Base-by-base conservation (phyloP, 1,140 invertebrate species). In the Protaetia brevitarsis region DNA sequence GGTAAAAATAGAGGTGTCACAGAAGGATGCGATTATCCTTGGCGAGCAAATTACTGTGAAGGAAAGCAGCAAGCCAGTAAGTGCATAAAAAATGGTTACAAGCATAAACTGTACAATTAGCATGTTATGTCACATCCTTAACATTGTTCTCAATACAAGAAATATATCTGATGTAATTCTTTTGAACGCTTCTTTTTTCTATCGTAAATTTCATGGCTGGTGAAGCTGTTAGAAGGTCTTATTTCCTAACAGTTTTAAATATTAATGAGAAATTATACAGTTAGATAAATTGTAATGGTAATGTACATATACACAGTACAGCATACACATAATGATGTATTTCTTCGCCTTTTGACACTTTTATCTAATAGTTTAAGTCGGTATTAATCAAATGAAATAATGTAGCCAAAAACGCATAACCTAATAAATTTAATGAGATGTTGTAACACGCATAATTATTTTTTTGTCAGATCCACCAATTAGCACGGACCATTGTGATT, bases 11-110 rank as follows among this genome's bases (percentile, higher is more conserved):
- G 91, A 26, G 92, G 92, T 2, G 90, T 94, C 0, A 91, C 91
- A 1, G 91, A 94, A 76, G 91, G 91, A 3, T 94, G 93, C 72
- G 92, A 94, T 79, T 94, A 94, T 75, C 92, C 93, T 0, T 93
- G 92, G 91, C 83, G 91, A 69, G 89, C 91, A 2, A 90, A 92
- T 75, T 94, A 93, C 77, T 94, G 92, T 79, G 90, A 92, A 69
- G 84, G 82, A 62, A 90, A 89, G 77, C 85, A 88, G 70, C 85
- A 89, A 75, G 88, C 88, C 1, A 90, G 85, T 87, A 78, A 83
- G 85, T 82, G 29, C 60, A 62, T 11, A n/a, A n/a, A n/a, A n/a
- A 41, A 45, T 45, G 16, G 3, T 45, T 13, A 34, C 13, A 45
- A 3, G 19, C 37, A 16, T 41, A 13, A 1, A 45, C 13, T 37